phyloP scores from a whole-genome alignment of 2,888 invertebrate species.

The Netelia virgata region DNA sequence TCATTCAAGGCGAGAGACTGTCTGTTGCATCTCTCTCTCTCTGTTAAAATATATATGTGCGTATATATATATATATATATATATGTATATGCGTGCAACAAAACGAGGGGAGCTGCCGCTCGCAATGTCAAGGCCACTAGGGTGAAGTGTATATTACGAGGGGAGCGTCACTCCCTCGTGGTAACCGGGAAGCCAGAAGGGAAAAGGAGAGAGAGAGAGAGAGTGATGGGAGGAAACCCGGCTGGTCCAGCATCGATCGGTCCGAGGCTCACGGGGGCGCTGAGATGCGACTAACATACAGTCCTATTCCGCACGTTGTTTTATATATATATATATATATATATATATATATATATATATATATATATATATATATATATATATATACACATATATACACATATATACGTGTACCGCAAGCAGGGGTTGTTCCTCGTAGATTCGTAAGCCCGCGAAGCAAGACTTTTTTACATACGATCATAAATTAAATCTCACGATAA shows the following conservation, averaged over 20 bases:
- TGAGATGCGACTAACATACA: conserved; percentile 19
- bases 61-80: conserved; percentile 17
- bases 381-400: background rate
- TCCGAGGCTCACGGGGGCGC: conserved; percentile 10
- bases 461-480: background rate
- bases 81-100: conserved; percentile 28
- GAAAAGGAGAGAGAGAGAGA: conserved; percentile 24
- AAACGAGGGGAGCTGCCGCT: conserved; percentile 61
- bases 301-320: background rate
- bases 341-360: background rate
- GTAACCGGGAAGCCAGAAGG: conserved; percentile 42
- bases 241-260: conserved; percentile 73
- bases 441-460: background rate
- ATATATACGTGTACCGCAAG: background rate
- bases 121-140: conserved; percentile 76
- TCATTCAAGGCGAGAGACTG: background rate
- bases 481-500: background rate
- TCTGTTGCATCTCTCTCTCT: conserved; percentile 19
- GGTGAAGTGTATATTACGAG: conserved; percentile 69
- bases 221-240: conserved; percentile 54
- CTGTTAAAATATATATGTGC: conserved; percentile 18
- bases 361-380: background rate
- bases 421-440: conserved; percentile 30
- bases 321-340: background rate
- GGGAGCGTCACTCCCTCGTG: conserved; percentile 63